Evolutionary conservation across 2,797 vertebrate genomes (phyloP), one percentile per base, ranked within the genome.

Genomic region (Todus mexicanus): DNA sequence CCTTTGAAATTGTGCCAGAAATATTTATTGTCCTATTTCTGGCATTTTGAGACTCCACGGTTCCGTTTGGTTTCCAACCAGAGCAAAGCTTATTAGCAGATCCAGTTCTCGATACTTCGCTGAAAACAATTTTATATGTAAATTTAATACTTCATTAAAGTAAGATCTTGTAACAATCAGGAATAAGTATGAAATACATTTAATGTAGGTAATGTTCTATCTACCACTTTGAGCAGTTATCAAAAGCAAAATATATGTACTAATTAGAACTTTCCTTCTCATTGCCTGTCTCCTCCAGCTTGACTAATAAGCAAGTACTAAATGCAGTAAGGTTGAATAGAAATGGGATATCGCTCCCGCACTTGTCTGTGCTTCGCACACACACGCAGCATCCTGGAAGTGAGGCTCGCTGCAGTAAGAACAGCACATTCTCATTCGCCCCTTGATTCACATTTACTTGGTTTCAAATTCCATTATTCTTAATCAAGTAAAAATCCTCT

Each of bases 1-100:
- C 95, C 96, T 97, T 98, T 98, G 97, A 98, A 98, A 98, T 92
- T 51, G 89, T 96, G 98, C 98, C 97, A 98, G 94, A 97, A 97
- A 97, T 97, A 97, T 97, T 98, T 98, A 98, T 97, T 97, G 96
- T 97, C 88, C 76, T 93, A 84, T 96, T 97, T 96, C 97, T 97
- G 97, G 96, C 87, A 80, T 95, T 97, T 94, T 96, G 93, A 82
- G 91, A 94, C 90, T 93, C 61, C 12, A 15, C 71, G 94, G 93
- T 96, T 95, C 96, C 40, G 75, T 97, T 97, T 97, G 93, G 91
- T 97, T 96, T 96, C 87, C 92, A 96, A 94, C 43, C 82, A 95
- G 96, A 93, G 84, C 84, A 94, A 95, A 96, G 91, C 93, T 95
- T 97, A 96, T 96, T 97, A 97, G 87, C 92, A 97, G 95, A 96